phyloP scores from a whole-genome alignment of 2,888 invertebrate species.

The Oscheius sp. region DNA sequence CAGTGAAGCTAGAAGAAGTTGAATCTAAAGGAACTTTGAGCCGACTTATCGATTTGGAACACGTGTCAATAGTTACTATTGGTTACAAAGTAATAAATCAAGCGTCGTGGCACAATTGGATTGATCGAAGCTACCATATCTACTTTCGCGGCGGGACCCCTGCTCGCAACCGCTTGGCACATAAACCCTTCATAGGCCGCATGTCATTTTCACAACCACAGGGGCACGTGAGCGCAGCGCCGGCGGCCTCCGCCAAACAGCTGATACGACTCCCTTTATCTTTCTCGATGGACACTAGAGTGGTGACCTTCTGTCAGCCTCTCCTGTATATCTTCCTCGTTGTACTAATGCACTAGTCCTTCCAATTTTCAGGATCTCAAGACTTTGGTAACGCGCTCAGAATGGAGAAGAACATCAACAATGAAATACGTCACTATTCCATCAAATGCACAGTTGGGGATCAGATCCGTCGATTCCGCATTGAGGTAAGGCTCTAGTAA shows the following conservation, averaged over 20 bases:
- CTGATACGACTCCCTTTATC: slow-evolving; percentile 5
- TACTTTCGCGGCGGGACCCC: slow-evolving; percentile 14
- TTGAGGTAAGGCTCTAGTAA: not conserved
- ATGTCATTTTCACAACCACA: slow-evolving; percentile 2
- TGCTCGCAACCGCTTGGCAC: not conserved
- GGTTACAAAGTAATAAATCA: slow-evolving; percentile 6
- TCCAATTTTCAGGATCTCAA: not conserved
- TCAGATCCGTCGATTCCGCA: not conserved
- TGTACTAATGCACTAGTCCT: not conserved
- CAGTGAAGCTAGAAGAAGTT: not conserved
- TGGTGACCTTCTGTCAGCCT: too few species aligned
- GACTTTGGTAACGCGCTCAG: slow-evolving; percentile 13
- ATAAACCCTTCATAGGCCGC: not conserved
- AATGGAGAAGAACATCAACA: not conserved
- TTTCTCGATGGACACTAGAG: not conserved
- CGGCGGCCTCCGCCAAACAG: not conserved
- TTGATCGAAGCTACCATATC: slow-evolving; percentile 3
- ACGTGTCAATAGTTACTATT: not conserved
- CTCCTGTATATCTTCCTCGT: not conserved
- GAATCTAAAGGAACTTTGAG: not conserved
- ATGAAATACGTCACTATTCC: too few species aligned
- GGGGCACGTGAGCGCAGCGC: slow-evolving; percentile 11
- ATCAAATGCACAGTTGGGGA: slow-evolving; percentile 19
- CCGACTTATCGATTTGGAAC: too few species aligned
- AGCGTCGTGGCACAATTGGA: slow-evolving; percentile 13